Evolutionary conservation across 2,797 vertebrate species (phyloP), one percentile per base, ranked within the genome.

Genomic region (Alca torda): DNA sequence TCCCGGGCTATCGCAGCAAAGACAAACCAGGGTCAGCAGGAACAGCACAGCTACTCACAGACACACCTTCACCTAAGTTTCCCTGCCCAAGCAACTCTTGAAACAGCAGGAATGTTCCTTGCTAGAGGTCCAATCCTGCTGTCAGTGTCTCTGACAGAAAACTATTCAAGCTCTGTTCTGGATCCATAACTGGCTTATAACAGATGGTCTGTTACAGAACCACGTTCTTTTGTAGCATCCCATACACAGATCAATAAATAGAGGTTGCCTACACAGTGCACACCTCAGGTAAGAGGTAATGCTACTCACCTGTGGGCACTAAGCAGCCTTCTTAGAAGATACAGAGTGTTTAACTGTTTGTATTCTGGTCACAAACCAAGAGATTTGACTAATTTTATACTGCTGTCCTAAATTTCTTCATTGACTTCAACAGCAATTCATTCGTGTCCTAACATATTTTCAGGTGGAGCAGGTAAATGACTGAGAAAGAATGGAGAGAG

Each of bases 1-100:
- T 57, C 99, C 98, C 0, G 99, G 99, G 48, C 99, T 99, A 60
- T 26, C 14, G 16, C 19, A 25, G 59, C 85, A 63, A 78, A 74
- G 54, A 60, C 16, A 60, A 78, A 37, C 3, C 39, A 35, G 12
- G 12, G 17, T 87, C 59, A 90, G 87, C 37, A 77, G 45, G 28
- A 46, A 23, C 30, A 37, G 28, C 23, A 30, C 1, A 10, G 87
- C 56, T 90, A 59, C 76, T 67, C 39, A 41, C 53, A 72, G 46
- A 10, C 33, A 57, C 2, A 13, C 7, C 26, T 26, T 16, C 3
- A 1, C 33, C 61, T 30, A 6, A 19, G 39, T 16, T 41, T 59
- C 63, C 25, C 64, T 37, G 48, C 33, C 11, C 35, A 37, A 87
- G 74, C 37, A 75, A 73, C 28, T 30, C 11, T 33, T 30, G 45